Evolutionary conservation across 2,113 vertebrate genomes (phyloP).

Genomic region (Nicator chloris): DNA sequence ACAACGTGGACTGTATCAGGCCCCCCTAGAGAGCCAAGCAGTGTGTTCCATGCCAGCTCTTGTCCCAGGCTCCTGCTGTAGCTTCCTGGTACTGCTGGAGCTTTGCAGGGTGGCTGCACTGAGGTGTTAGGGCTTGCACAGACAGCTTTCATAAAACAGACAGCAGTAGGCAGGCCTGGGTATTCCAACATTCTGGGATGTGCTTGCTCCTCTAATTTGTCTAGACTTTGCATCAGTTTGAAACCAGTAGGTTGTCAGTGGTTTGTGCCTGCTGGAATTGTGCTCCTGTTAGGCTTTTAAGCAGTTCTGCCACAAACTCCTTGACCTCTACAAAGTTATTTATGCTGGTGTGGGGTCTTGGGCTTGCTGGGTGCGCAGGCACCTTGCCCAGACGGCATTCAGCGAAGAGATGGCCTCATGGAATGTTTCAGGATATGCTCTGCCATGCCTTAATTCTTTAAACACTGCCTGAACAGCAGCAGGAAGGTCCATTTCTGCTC

Average conservation of each 20-base stretch:
- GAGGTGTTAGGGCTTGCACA: background rate
- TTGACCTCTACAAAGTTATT: background rate
- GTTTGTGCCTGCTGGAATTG: background rate
- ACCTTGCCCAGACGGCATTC: accelerated
- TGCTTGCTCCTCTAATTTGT: background rate
- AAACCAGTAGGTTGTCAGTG: background rate
- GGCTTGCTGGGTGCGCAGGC: background rate
- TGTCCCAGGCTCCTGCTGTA: background rate
- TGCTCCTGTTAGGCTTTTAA: background rate
- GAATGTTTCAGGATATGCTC: background rate
- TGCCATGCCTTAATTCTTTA: background rate
- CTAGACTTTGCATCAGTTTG: accelerated
- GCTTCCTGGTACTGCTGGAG: background rate
- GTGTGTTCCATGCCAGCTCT: background rate
- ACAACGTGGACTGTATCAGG: background rate
- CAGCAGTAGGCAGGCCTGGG: background rate
- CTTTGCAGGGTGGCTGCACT: background rate
- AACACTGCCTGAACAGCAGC: background rate
- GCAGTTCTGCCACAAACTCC: background rate
- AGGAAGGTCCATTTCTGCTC: background rate
- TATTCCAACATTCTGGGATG: accelerated
- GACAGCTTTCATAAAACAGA: background rate
- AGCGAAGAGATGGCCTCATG: background rate
- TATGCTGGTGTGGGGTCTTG: background rate
- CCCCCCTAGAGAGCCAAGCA: accelerated